A percentile compares a stretch with the other conserved stretches of the same genome.
phyloP scores from a whole-genome alignment of 2,888 invertebrate genomes.

The Chrysopilus asiliformis region DNA sequence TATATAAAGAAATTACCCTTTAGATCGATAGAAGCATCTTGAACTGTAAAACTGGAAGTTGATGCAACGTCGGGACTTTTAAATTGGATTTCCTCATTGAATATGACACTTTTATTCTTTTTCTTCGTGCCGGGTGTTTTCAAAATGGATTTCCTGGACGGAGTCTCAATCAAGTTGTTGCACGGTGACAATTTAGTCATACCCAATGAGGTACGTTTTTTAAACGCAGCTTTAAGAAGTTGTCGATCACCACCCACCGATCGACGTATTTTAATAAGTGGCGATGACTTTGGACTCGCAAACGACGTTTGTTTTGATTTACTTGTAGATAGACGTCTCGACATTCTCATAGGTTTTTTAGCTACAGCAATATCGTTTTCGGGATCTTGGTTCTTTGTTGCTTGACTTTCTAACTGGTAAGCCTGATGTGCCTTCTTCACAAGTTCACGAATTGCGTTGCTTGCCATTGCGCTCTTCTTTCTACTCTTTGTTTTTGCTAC shows the following conservation, averaged over 20 bases:
- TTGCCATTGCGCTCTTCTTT: background rate
- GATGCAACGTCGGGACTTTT: too few species aligned
- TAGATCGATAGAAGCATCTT: too few species aligned
- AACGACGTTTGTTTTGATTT: too few species aligned
- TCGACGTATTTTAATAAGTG: background rate
- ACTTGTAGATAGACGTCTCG: too few species aligned
- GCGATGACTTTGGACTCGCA: background rate
- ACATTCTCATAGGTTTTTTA: too few species aligned
- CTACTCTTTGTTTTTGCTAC: background rate
- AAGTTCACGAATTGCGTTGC: background rate
- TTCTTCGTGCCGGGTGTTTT: constrained; percentile 2
- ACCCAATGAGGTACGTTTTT: background rate
- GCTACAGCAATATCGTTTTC: too few species aligned
- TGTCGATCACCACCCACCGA: background rate
- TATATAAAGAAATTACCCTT: too few species aligned
- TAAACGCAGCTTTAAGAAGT: constrained; percentile 1
- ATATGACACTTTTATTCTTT: constrained; percentile 5
- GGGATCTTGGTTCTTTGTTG: too few species aligned
- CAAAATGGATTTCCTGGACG: constrained; percentile 1
- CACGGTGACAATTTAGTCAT: too few species aligned
- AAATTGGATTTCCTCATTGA: constrained; percentile 1
- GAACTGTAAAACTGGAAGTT: too few species aligned
- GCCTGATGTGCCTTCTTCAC: constrained; percentile 3
- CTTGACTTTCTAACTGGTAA: too few species aligned
- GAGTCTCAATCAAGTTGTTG: too few species aligned